Evolutionary conservation across 2,797 vertebrate species (phyloP).

Genomic region (Arrhamphus sclerolepis): DNA sequence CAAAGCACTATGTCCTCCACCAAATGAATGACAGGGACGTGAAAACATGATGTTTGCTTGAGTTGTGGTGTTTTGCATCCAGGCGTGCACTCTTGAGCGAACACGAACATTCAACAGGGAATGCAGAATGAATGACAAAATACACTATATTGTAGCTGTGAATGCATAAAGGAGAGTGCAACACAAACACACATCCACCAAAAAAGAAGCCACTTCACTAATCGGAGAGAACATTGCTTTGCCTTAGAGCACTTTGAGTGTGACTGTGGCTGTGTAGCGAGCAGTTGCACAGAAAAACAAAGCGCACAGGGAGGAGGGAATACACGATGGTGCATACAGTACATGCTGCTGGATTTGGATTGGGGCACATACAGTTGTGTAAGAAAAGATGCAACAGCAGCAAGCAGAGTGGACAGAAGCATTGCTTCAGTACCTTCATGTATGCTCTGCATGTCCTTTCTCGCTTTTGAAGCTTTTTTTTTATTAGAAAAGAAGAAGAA

Average conservation of each 20-base stretch:
- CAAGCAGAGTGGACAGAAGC: conserved; percentile 81
- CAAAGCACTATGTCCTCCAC: conserved; percentile 45
- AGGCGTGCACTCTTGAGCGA: conserved; percentile 53
- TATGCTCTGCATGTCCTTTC: conserved; percentile 99
- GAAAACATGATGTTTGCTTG: conserved; percentile 40
- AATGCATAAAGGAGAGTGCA: conserved; percentile 29
- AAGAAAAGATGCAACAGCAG: conserved; percentile 81
- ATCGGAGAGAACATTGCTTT: conserved; percentile 61
- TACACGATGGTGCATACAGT: conserved; percentile 66
- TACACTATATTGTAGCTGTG: conserved; percentile 41
- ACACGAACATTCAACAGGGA: conserved; percentile 48
- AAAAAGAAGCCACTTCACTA: conserved; percentile 56
- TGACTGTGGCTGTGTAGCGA: conserved; percentile 53
- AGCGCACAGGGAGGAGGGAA: conserved; percentile 71
- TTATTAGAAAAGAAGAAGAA: conserved; percentile 76
- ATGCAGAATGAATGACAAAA: conserved; percentile 44
- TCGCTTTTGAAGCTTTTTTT: conserved; percentile 98
- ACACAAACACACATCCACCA: conserved; percentile 42
- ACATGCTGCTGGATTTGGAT: conserved; percentile 84
- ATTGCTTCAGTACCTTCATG: conserved; percentile 98
- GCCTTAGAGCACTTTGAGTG: conserved; percentile 59
- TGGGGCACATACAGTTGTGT: conserved; percentile 74
- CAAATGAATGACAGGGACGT: conserved; percentile 50
- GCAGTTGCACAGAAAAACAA: conserved; percentile 87
- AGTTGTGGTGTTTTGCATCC: conserved; percentile 43